These are phyloP conservation scores for cattle (Bos taurus) DNA, from an alignment of 2,113 vertebrate genomes.

Conservation along the genomic window ARS-UCD2.0 NC_037351.1:59951501-59952000, in stretches of 20 bases:
- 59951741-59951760: neutral
- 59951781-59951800: neutral
- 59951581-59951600: neutral
- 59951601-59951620: neutral
- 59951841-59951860: neutral
- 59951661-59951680: neutral
- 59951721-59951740: neutral
- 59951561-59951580: neutral
- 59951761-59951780: neutral
- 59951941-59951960: neutral
- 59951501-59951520: neutral
- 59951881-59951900: neutral
- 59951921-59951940: neutral
- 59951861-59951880: neutral
- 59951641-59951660: neutral
- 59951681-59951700: neutral
- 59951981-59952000: neutral
- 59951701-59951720: neutral
- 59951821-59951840: neutral
- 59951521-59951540: neutral
- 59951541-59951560: neutral
- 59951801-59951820: neutral
- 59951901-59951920: neutral
- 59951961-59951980: neutral
- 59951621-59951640: neutral